Evolutionary conservation across 2,797 vertebrate species (phyloP), one percentile per base, ranked within the genome.

Genomic region (Enteromius mattozi): DNA sequence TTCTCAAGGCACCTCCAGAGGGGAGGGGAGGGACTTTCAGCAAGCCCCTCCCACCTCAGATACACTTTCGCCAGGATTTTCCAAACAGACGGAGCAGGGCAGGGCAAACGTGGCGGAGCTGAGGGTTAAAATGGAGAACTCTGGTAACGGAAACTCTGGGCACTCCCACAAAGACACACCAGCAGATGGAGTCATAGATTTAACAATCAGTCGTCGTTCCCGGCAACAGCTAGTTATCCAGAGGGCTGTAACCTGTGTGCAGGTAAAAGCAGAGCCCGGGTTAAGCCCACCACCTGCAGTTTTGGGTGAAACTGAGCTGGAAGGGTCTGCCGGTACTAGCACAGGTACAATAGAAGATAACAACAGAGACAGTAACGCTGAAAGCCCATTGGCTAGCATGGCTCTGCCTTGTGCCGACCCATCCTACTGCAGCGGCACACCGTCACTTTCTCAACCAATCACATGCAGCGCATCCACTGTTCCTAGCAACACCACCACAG

Each of bases 211-310:
- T 86, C 96, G 97, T 87, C 96, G 96, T 78, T 94, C 96, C 86
- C 96, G 97, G 91, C 96, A 97, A 90, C 97, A 97, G 94, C 97
- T 97, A 88, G 96, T 99, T 85, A 97, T 98, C 94, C 97, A 98
- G 86, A 96, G 95, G 92, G 96, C 96, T 90, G 91, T 96, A 54
- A 95, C 92, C 68, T 92, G 95, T 1, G 88, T 97, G 90, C 96
- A 97, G 91, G 95, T 97, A 88, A 97, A 98, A 94, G 94, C 96
- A 77, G 98, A 99, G 92, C 94, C 94, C 85, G 97, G 98, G 87
- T 86, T 89, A 14, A 89, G 88, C 82, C 94, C 96, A 87, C 89
- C 91, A 85, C 92, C 94, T 90, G 92, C 94, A 90, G 91, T 93
- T 86, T 91, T 92, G 87, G 93, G 92, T 79, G 92, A 92, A 74